Evolutionary conservation across 2,888 invertebrate species (phyloP), one percentile per base, ranked within the genome.

Genomic region (Abscondita cerata): DNA sequence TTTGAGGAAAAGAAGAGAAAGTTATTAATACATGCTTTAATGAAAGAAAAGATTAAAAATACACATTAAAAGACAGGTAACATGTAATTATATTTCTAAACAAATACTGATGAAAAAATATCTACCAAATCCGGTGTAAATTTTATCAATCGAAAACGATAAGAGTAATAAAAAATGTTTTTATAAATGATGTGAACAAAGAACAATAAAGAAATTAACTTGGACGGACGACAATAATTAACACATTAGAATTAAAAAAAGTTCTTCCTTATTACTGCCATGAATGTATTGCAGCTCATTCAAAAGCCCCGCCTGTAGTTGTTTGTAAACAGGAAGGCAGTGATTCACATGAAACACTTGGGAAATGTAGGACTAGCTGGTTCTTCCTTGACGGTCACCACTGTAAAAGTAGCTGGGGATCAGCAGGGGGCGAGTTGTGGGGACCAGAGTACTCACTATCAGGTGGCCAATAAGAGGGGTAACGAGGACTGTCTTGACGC

Each of bases 401-500:
- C 72, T 77, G 78, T 67, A 80, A 71, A 59, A 79, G 72, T 62
- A 77, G 70, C 70, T 79, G 79, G n/a, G 74, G 72, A 62, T 79
- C 79, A 65, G 77, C 73, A 33, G 77, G 73, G 57, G 78, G 75
- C 52, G 78, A 77, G 66, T 71, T 75, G 68, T 78, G 76, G 47
- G 78, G 68, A 57, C 74, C 75, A 25, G 77, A 70, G 70, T 78
- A 78, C 71, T 80, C 79, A 70, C 77, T 76, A 57, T 80, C 80
- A 57, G 80, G 76, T 5, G 78, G 76, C 80, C 80, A 80, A 64
- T 80, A 81, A 1, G 80, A 74, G 3, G 76, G 76, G 64, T 80
- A 76, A 52, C 79, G 67, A 19, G 66, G 76, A 67, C 75, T 81
- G 78, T 83, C 83, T 12, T 84, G 83, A 4, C 86, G 74, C 1